phyloP scores from a whole-genome alignment of 2,797 vertebrate species.

The Prionace glauca region DNA sequence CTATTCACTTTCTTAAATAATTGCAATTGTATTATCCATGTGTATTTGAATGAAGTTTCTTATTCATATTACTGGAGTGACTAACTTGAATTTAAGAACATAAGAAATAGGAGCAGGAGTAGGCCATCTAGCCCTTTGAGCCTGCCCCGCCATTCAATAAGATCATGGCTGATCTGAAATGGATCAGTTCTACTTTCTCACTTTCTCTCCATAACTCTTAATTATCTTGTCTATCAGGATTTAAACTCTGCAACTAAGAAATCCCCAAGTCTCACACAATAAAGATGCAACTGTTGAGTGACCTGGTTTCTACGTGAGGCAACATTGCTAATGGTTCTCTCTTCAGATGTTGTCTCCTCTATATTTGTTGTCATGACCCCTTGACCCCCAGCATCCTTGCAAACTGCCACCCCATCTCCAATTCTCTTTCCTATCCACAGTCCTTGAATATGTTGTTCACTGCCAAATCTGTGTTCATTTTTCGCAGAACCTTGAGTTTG shows the following conservation, averaged over 20 bases:
- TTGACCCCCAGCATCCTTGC: too few relatives aligned
- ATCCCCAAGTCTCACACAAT: not conserved
- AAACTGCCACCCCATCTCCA: too few relatives aligned
- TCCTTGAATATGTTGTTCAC: too few relatives aligned
- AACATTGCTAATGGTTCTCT: not conserved
- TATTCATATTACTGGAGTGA: not conserved
- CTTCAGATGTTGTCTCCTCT: not conserved
- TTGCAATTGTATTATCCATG: not conserved
- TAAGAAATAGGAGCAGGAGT: too few relatives aligned
- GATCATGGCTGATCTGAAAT: too few relatives aligned
- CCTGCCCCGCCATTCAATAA: too few relatives aligned
- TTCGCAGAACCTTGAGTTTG: not conserved
- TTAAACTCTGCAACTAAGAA: not conserved
- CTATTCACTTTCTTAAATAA: not conserved
- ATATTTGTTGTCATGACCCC: too few relatives aligned
- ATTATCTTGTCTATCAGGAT: not conserved
- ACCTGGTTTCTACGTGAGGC: not conserved
- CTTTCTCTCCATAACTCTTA: too few relatives aligned
- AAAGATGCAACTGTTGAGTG: not conserved
- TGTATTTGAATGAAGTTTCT: not conserved
- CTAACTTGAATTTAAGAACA: not conserved
- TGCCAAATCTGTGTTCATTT: not conserved
- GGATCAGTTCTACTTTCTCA: too few relatives aligned
- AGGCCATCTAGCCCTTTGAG: too few relatives aligned
- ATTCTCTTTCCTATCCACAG: too few relatives aligned